These are phyloP conservation scores for Danio aesculapii DNA, from an alignment of 2,797 vertebrate genomes.

Conservation along the genomic window DNA sequence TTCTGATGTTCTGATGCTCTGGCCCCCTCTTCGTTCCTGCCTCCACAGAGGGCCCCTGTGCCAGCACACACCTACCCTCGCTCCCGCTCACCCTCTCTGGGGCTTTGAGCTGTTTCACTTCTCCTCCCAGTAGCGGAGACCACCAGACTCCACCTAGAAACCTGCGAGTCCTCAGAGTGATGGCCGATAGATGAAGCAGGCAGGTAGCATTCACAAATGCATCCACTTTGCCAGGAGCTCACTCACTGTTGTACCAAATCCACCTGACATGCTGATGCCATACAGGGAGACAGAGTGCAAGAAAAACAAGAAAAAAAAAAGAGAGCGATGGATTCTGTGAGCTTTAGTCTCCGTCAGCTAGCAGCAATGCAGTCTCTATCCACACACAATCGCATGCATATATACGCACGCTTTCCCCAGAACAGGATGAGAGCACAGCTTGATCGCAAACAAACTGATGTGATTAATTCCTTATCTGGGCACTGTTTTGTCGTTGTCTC, in stretches of 20 bases:
- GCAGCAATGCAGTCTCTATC: conserved; percentile 83
- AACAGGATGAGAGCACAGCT: conserved; percentile 60
- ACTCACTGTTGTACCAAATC: conserved; percentile 36
- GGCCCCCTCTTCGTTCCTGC: conserved; percentile 59
- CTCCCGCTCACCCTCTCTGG: conserved; percentile 68
- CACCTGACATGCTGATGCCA: conserved; percentile 53
- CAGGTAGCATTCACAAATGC: conserved; percentile 51
- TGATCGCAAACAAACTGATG: conserved; percentile 72
- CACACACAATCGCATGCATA: conserved; percentile 50
- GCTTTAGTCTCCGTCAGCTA: conserved; percentile 57
- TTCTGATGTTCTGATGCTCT: conserved; percentile 60
- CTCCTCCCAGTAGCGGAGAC: conserved; percentile 58
- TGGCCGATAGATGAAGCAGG: conserved; percentile 32
- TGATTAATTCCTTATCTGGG: conserved; percentile 71
- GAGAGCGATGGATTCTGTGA: conserved; percentile 60
- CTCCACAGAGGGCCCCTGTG: conserved; percentile 59
- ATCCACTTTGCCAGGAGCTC: conserved; percentile 41
- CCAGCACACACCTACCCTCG: conserved; percentile 47
- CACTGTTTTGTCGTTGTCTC: conserved; percentile 42
- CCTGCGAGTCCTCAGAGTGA: conserved; percentile 50
- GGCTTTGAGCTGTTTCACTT: conserved; percentile 55
- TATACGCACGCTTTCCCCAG: conserved; percentile 48
- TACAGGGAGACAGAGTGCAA: conserved; percentile 57
- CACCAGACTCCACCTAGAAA: conserved; percentile 76
- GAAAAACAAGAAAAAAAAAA: conserved; percentile 56